Conservation (phyloP, 2,888 invertebrate genomes). For the Trichopria drosophilae region DNA sequence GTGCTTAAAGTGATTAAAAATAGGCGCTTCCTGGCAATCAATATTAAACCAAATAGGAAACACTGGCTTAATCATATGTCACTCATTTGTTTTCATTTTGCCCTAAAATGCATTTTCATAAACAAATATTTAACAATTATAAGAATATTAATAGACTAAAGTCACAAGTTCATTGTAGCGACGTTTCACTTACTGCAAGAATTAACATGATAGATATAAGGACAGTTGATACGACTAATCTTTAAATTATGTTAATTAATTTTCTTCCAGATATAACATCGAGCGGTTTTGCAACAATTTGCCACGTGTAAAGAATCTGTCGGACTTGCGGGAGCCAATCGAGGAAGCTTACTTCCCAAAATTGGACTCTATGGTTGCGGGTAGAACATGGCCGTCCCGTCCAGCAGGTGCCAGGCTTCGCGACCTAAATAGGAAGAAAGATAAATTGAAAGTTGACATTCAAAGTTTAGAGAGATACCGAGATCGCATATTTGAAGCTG, state of each 20-base stretch:
- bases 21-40: no score
- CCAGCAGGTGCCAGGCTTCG: slow-evolving; percentile 62
- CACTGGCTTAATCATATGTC: no score
- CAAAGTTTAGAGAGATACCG: slow-evolving; percentile 77
- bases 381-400: slow-evolving; percentile 75
- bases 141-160: no score
- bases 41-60: no score
- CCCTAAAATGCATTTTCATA: no score
- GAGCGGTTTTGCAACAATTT: slow-evolving; percentile 77
- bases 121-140: no score
- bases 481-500: slow-evolving; percentile 72
- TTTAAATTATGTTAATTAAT: neutral
- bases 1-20: no score
- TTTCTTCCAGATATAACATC: slow-evolving; percentile 67
- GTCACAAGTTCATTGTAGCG: no score
- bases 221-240: neutral
- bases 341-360: slow-evolving; percentile 83
- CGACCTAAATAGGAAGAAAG: slow-evolving; percentile 70
- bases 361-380: slow-evolving; percentile 76
- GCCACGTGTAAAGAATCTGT: slow-evolving; percentile 65
- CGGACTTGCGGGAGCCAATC: slow-evolving; percentile 71
- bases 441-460: slow-evolving; percentile 70
- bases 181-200: no score
- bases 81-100: no score
- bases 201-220: no score